A percentile compares a stretch with the other conserved stretches of the same genome.
Evolutionary conservation across 2,888 invertebrate genomes (phyloP).

Genomic region (Drosophila austrosaltans): DNA sequence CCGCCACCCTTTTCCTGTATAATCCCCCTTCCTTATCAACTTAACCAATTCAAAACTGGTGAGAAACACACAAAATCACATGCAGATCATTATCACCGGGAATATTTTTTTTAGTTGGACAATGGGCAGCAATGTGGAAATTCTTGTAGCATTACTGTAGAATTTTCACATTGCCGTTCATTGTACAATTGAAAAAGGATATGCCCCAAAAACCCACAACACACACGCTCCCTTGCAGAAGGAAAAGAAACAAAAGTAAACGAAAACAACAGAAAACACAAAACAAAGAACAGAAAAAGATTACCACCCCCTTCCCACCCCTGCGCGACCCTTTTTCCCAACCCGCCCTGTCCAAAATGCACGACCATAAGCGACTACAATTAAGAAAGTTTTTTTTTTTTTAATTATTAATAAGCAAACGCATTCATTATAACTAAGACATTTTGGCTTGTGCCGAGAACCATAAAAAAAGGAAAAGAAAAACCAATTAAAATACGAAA

Average conservation of each 20-base stretch:
- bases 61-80: conserved; percentile 53
- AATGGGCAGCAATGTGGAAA: not conserved
- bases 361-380: conserved; percentile 70
- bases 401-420: conserved; percentile 47
- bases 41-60: conserved; percentile 34
- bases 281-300: not conserved
- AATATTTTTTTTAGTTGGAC: not conserved
- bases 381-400: conserved; percentile 53
- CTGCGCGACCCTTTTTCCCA: conserved; percentile 13
- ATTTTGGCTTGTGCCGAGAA: conserved; percentile 66
- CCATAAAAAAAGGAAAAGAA: conserved; percentile 26
- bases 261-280: not conserved
- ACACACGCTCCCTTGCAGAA: not conserved
- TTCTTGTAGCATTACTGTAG: not conserved
- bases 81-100: conserved; percentile 56
- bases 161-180: not conserved
- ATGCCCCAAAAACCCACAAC: not conserved
- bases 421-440: conserved; percentile 75
- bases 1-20: no score
- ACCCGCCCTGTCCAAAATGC: conserved; percentile 21
- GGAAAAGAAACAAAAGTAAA: not conserved
- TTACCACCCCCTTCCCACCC: conserved; percentile 25
- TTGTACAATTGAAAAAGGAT: not conserved
- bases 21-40: no score
- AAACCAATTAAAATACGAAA: conserved; percentile 54